Evolutionary conservation across 1,140 invertebrate species (phyloP).

Genomic region (Rhynchophorus ferrugineus): DNA sequence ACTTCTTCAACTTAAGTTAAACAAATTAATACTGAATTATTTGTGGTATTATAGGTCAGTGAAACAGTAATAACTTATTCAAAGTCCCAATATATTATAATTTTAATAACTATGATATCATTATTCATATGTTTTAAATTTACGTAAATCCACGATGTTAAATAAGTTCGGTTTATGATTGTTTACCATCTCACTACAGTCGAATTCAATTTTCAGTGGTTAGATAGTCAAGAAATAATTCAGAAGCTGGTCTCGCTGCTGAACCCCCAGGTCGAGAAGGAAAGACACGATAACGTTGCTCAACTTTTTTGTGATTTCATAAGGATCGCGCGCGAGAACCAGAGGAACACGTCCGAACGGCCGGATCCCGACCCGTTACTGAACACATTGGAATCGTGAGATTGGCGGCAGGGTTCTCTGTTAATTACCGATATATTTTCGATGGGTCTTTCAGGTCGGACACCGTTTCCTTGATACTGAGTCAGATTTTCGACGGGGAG

Average conservation of each 20-base stretch:
- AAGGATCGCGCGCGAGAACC: conserved; percentile 58
- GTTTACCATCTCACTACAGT: too few species aligned
- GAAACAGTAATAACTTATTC: too few species aligned
- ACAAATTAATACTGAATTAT: too few species aligned
- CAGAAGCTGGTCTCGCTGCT: conserved; percentile 75
- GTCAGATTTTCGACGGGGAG: conserved; percentile 60
- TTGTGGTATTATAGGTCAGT: too few species aligned
- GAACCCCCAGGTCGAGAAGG: conserved; percentile 62
- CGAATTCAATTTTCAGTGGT: conserved; percentile 87
- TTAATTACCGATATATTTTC: too few species aligned
- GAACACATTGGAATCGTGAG: conserved; percentile 65
- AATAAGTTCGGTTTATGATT: too few species aligned
- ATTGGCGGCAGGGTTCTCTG: too few species aligned
- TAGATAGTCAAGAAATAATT: conserved; percentile 78
- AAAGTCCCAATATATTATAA: too few species aligned
- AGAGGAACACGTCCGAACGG: conserved; percentile 50
- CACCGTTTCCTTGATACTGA: conserved; percentile 57
- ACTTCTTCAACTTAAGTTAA: too few species aligned
- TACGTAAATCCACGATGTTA: too few species aligned
- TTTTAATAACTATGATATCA: too few species aligned
- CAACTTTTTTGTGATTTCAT: conserved; percentile 78
- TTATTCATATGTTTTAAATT: too few species aligned
- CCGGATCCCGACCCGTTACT: conserved; percentile 58
- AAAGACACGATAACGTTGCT: conserved; percentile 72
- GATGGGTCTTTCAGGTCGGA: conserved; percentile 56